Conservation (phyloP, 2,888 invertebrate genomes). For the Theodoxus fluviatilis region DNA sequence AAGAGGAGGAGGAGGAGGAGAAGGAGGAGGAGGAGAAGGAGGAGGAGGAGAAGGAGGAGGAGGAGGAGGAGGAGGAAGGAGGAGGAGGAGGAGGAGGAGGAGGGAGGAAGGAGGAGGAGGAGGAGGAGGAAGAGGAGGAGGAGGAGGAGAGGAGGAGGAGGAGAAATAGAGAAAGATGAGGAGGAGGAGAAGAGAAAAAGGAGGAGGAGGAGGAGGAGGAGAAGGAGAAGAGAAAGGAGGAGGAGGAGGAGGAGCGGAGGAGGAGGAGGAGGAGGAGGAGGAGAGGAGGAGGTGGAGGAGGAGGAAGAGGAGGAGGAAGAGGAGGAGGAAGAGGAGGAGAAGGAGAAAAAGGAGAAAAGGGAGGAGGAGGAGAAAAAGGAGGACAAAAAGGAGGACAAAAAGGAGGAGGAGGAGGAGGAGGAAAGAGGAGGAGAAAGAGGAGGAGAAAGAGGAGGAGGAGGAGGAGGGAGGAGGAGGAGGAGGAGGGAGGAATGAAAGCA, state of each 20-base stretch:
- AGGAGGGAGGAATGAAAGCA: too few relatives aligned
- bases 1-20: neutral
- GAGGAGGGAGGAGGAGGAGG: neutral
- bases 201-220: neutral
- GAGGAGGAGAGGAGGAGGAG: constrained; percentile 14
- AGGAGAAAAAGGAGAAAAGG: constrained; percentile 8
- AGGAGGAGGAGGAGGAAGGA: neutral
- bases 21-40: neutral
- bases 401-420: neutral
- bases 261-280: constrained; percentile 14
- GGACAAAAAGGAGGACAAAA: neutral
- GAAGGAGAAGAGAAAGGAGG: neutral
- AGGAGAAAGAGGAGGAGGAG: neutral
- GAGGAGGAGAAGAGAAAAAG: constrained; percentile 2
- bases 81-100: neutral
- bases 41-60: neutral
- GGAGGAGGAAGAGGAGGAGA: constrained; percentile 6
- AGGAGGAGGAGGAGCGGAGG: constrained; percentile 9
- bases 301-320: constrained; percentile 6
- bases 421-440: neutral
- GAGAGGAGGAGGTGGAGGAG: constrained; percentile 12
- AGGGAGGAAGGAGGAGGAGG: constrained; percentile 6
- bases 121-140: constrained; percentile 12
- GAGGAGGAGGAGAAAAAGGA: neutral
- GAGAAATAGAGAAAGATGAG: constrained; percentile 5